These are phyloP conservation scores for Anas bernieri DNA, from an alignment of 2,797 vertebrate species.

Conservation along the genomic window DNA sequence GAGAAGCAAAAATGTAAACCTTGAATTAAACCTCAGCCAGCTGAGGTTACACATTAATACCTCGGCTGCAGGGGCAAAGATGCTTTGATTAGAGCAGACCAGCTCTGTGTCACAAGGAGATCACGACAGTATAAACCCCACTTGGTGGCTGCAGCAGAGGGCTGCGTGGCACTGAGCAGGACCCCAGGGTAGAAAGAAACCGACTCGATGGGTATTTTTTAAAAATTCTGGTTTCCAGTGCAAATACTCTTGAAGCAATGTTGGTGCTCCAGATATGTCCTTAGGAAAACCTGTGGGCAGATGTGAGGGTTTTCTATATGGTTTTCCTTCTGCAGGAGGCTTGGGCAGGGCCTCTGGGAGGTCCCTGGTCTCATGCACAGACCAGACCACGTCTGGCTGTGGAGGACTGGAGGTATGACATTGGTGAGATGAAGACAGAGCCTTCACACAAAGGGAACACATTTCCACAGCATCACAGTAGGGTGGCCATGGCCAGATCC, in stretches of 20 bases:
- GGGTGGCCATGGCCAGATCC: not conserved
- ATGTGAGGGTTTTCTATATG: not conserved
- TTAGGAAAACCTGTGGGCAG: not conserved
- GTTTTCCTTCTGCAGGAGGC: not conserved
- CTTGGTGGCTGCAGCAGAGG: accelerated
- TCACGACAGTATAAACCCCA: not conserved
- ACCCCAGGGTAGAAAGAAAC: not conserved
- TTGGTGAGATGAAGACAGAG: not conserved
- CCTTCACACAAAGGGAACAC: accelerated
- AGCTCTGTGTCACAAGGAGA: not conserved
- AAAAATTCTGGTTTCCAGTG: not conserved
- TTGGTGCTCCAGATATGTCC: not conserved
- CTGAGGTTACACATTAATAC: not conserved
- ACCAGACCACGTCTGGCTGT: not conserved
- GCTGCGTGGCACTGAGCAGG: not conserved
- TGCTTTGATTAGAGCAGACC: not conserved
- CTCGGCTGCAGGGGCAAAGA: not conserved
- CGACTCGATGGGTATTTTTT: not conserved
- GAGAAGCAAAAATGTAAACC: conserved; percentile 12
- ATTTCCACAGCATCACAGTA: accelerated
- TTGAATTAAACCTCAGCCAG: not conserved
- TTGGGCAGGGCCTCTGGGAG: not conserved
- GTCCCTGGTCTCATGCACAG: not conserved
- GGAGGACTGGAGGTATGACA: not conserved
- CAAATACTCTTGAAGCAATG: not conserved